Evolutionary conservation across 1,140 invertebrate genomes (phyloP), one percentile per base, ranked within the genome.

Genomic region (Plodia interpunctella): DNA sequence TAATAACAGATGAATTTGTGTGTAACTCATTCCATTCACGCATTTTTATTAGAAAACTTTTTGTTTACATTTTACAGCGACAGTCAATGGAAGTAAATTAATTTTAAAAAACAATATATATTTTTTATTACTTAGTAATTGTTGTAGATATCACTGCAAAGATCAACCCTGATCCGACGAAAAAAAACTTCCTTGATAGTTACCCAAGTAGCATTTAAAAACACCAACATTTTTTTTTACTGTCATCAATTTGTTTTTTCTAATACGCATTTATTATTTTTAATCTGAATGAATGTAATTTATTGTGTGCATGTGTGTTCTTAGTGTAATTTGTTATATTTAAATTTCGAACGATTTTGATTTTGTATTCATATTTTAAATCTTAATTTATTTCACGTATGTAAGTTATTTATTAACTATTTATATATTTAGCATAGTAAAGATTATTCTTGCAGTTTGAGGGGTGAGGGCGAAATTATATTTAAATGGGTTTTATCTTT

Each of bases 281-380:
- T 51, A 51, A 51, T 20, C 18, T 51, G 66, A 49, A 55, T 76
- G 69, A 62, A 53, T 76, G 71, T 78, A 69, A 76, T 76, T 76
- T 76, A 76, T 74, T 69, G 71, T 66, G 50, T 68, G 67, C 11
- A 53, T 71, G 70, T 65, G 6, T 30, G 50, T 62, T 60, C 53
- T 60, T 58, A 19, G 25, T 50, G 10, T 60, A 21, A 11, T 18
- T 58, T 28, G 15, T 35, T 55, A 19, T 55, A 44, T 58, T 51
- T 49, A 54, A 49, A 13, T 49, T 62, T 17, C 15, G 2, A 17
- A 54, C n/a, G 11, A 25, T 30, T n/a, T 30, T 30, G 11, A 25
- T 30, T n/a, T 30, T 30, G 30, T 28, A 30, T 54, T 54, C 25
- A n/a, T 50, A 44, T 28, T 28, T 58, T 58, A 50, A 21, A 13